These are phyloP conservation scores for Novumbra hubbsi DNA, from an alignment of 2,797 vertebrate genomes.

Conservation along the genomic window DNA sequence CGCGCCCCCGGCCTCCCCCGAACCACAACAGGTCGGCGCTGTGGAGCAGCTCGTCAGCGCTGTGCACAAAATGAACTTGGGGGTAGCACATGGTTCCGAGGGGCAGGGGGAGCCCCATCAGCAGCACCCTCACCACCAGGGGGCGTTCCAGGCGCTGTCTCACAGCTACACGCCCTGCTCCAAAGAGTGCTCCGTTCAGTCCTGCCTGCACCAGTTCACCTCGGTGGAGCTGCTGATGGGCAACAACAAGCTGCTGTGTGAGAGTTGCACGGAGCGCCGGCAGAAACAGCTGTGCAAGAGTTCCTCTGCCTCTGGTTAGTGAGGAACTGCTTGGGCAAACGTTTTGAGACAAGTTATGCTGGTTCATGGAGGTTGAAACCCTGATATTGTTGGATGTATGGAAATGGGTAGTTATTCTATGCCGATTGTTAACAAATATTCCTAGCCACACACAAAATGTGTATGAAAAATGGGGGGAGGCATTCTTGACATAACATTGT, in stretches of 20 bases:
- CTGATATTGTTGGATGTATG: neutral
- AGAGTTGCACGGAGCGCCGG: constrained; percentile 87
- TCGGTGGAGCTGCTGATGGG: constrained; percentile 97
- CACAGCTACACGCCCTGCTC: constrained; percentile 91
- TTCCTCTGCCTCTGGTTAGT: constrained; percentile 76
- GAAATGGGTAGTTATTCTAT: neutral
- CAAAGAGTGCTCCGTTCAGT: constrained; percentile 96
- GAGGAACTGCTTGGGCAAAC: too few species aligned
- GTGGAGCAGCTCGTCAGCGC: constrained; percentile 76
- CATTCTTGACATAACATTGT: neutral
- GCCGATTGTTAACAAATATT: neutral
- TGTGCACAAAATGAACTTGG: constrained; percentile 77
- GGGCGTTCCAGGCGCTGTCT: constrained; percentile 92
- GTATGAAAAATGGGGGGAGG: too few species aligned
- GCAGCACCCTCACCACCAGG: constrained; percentile 70
- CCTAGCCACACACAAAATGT: neutral
- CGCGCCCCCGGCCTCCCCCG: constrained; percentile 28
- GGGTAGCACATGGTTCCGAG: constrained; percentile 60
- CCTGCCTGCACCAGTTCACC: constrained; percentile 96
- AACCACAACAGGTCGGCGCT: constrained; percentile 56
- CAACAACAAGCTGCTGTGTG: constrained; percentile 96
- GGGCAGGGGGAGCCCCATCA: constrained; percentile 68
- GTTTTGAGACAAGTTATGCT: neutral
- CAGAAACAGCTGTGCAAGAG: constrained; percentile 79
- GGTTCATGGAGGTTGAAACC: neutral